A percentile compares a stretch with the other conserved stretches of the same genome.
Evolutionary conservation across 2,797 vertebrate species (phyloP).

Genomic region (Typhlichthys subterraneus): DNA sequence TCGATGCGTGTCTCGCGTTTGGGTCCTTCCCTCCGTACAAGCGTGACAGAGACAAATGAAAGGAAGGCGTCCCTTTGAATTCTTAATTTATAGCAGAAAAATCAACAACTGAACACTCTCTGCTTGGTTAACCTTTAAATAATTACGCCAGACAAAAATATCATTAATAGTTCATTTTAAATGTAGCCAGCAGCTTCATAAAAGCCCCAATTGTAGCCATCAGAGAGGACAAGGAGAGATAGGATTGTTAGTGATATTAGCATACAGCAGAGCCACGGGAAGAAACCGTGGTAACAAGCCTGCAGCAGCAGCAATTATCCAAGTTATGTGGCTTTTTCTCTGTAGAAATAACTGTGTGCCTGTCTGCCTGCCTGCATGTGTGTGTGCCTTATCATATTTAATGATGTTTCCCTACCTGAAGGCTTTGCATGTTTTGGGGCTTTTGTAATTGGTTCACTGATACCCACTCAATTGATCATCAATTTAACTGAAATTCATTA

Average conservation of each 20-base stretch:
- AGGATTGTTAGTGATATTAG: constrained; percentile 74
- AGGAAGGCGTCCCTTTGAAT: neutral
- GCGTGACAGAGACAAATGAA: too few relatives aligned
- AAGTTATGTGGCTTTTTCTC: constrained; percentile 57
- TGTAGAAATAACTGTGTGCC: constrained; percentile 55
- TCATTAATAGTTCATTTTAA: constrained; percentile 68
- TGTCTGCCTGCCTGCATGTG: neutral
- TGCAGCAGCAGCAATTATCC: constrained; percentile 63
- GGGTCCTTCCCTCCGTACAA: too few relatives aligned
- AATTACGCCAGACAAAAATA: constrained; percentile 57
- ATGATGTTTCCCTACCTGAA: constrained; percentile 48
- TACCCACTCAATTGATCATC: constrained; percentile 21
- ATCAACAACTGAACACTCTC: constrained; percentile 31
- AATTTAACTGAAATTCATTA: constrained; percentile 1
- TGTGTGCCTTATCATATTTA: constrained; percentile 46
- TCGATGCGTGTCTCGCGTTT: too few relatives aligned
- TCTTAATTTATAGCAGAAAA: constrained; percentile 50
- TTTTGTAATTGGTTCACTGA: constrained; percentile 39
- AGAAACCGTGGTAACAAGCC: constrained; percentile 74
- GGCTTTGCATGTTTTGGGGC: constrained; percentile 27
- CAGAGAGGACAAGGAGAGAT: constrained; percentile 54
- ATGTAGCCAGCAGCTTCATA: constrained; percentile 62
- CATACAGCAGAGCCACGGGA: constrained; percentile 55
- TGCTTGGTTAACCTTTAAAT: constrained; percentile 64
- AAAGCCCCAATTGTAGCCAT: constrained; percentile 53